A percentile compares a stretch with the other conserved stretches of the same genome.
These are phyloP conservation scores for Pocillopora grandis DNA, from an alignment of 92 coral and sea anemone genomes.

Conservation along the genomic window DNA sequence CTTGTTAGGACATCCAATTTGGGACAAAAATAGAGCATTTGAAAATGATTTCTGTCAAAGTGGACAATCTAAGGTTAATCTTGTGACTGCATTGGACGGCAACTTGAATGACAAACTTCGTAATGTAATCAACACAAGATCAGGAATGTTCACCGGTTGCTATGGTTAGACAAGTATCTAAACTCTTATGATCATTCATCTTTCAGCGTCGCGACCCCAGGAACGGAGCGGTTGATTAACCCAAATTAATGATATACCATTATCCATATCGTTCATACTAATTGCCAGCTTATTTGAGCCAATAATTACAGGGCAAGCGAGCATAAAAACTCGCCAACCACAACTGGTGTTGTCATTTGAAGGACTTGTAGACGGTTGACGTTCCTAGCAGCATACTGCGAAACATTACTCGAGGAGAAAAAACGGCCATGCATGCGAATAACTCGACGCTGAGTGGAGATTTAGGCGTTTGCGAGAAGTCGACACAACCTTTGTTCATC, in stretches of 20 bases:
- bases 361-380: neutral
- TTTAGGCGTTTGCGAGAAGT: constrained; percentile 36
- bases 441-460: constrained; percentile 9
- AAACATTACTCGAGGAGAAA: constrained; percentile 26
- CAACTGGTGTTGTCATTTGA: constrained; percentile 2
- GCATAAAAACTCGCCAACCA: constrained; percentile 21
- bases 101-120: constrained; percentile 26
- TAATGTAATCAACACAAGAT: constrained; percentile 38
- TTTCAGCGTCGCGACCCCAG: constrained; percentile 36
- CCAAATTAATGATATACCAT: constrained; percentile 60
- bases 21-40: neutral
- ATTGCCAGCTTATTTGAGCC: constrained; percentile 56
- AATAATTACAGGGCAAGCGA: constrained; percentile 51
- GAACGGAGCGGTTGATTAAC: constrained; percentile 29
- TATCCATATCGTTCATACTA: constrained; percentile 40
- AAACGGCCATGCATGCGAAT: constrained; percentile 5
- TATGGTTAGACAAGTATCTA: constrained; percentile 41
- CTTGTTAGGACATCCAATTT: neutral
- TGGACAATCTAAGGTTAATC: constrained; percentile 11
- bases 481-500: constrained; percentile 54
- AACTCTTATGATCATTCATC: constrained; percentile 7
- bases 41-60: neutral
- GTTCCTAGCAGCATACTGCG: constrained; percentile 4
- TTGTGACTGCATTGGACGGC: constrained; percentile 24
- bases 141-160: constrained; percentile 34